Evolutionary conservation across 2,888 invertebrate genomes (phyloP).

Genomic region (Lepidocyrtinus sp.): DNA sequence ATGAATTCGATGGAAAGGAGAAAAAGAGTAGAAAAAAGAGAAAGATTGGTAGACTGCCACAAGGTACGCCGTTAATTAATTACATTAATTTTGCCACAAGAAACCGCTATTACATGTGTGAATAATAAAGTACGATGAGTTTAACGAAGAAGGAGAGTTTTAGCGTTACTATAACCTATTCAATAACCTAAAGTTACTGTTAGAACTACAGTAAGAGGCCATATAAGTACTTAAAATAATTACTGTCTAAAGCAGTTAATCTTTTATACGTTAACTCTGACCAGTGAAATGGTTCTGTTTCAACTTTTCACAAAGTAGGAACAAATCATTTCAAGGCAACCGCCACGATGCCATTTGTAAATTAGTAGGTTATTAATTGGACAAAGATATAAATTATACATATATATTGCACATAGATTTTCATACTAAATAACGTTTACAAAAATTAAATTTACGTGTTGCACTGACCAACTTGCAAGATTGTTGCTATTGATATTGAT

Average conservation of each 20-base stretch:
- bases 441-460: no score
- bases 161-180: no score
- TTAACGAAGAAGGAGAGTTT: no score
- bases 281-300: neutral
- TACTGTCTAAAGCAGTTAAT: neutral
- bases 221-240: neutral
- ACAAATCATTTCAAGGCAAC: slow-evolving; percentile 58
- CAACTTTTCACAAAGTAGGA: slow-evolving; percentile 1
- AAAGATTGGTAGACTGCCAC: neutral
- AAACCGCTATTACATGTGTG: neutral
- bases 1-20: neutral
- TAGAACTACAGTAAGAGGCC: neutral
- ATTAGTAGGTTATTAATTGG: slow-evolving; percentile 56
- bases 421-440: no score
- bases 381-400: neutral
- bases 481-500: no score
- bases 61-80: neutral
- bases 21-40: neutral
- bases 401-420: no score
- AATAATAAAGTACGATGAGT: no score
- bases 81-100: neutral
- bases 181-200: neutral
- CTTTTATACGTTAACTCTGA: neutral
- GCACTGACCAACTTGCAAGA: no score
- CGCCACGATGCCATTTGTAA: slow-evolving; percentile 65